Evolutionary conservation across 1,140 invertebrate species (phyloP).

Genomic region (Zaprionus ghesquierei): DNA sequence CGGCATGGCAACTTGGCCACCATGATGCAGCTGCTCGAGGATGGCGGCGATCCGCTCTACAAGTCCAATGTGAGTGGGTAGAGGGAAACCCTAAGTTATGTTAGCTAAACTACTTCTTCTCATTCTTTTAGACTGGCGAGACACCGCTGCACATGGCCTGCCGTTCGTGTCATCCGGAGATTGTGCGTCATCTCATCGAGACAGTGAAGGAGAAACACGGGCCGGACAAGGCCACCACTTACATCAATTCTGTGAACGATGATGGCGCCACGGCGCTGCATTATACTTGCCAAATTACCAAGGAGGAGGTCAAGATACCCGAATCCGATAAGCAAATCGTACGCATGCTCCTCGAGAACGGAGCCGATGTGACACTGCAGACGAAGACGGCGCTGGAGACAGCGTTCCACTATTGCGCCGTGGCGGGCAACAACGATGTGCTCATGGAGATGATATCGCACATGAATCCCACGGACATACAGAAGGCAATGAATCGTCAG

Average conservation of each 20-base stretch:
- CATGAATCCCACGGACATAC: slow-evolving; percentile 92
- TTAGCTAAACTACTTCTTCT: neutral
- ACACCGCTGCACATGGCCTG: slow-evolving; percentile 96
- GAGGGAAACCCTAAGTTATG: neutral
- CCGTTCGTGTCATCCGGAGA: slow-evolving; percentile 91
- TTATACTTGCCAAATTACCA: slow-evolving; percentile 91
- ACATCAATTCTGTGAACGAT: slow-evolving; percentile 92
- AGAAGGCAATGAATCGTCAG: slow-evolving; percentile 96
- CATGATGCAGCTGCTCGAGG: slow-evolving; percentile 92
- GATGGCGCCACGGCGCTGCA: slow-evolving; percentile 97
- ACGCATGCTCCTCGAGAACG: slow-evolving; percentile 92
- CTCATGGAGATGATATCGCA: slow-evolving; percentile 95
- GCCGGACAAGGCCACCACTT: slow-evolving; percentile 87
- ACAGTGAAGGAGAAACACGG: slow-evolving; percentile 91
- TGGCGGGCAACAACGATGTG: slow-evolving; percentile 97
- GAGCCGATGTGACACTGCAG: slow-evolving; percentile 92
- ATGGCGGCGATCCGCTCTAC: slow-evolving; percentile 94
- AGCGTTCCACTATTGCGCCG: slow-evolving; percentile 96
- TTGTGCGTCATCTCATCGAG: slow-evolving; percentile 92
- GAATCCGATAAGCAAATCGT: slow-evolving; percentile 96
- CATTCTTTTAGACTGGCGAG: slow-evolving; percentile 91
- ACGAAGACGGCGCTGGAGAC: slow-evolving; percentile 95
- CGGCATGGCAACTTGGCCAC: slow-evolving; percentile 94
- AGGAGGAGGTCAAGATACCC: slow-evolving; percentile 88
- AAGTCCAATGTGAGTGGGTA: slow-evolving; percentile 93